Conservation (phyloP, 2,888 invertebrate genomes). For the Eremobia ochroleuca region DNA sequence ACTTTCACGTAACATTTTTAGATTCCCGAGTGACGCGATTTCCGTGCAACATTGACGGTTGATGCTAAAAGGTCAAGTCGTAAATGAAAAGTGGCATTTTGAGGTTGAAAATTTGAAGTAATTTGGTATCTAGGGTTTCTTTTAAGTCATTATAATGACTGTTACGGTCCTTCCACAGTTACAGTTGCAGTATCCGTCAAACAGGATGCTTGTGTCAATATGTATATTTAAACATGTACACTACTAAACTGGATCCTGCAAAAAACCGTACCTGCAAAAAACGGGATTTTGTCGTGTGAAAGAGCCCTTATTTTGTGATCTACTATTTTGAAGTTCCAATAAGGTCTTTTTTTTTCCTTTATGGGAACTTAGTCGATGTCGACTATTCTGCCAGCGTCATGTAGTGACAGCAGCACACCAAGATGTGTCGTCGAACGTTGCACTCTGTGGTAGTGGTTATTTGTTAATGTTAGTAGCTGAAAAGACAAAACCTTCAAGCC, state of each 20-base stretch:
- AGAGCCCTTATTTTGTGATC: too few relatives aligned
- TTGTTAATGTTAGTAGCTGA: too few relatives aligned
- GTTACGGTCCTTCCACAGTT: not conserved
- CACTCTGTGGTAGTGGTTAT: not conserved
- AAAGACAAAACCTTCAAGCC: too few relatives aligned
- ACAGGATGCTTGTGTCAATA: too few relatives aligned
- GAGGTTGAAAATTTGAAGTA: constrained; percentile 13
- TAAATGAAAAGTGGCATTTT: constrained; percentile 48
- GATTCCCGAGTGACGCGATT: constrained; percentile 36
- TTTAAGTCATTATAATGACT: not conserved
- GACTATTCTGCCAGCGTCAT: not conserved
- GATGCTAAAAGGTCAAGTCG: constrained; percentile 30
- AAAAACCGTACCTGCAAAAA: too few relatives aligned
- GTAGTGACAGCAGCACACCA: not conserved
- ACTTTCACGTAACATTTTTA: constrained; percentile 45
- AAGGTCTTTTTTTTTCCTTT: not conserved
- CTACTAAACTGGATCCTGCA: too few relatives aligned
- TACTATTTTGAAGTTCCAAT: not conserved
- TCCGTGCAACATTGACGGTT: constrained; percentile 23
- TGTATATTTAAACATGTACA: too few relatives aligned
- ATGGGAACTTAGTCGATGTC: not conserved
- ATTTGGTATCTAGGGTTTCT: not conserved
- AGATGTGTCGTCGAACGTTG: not conserved
- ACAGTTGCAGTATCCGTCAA: too few relatives aligned
- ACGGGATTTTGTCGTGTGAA: too few relatives aligned